Evolutionary conservation across 2,113 vertebrate genomes (phyloP), one percentile per base, ranked within the genome.

Genomic region (Sinocyclocheilus grahami): DNA sequence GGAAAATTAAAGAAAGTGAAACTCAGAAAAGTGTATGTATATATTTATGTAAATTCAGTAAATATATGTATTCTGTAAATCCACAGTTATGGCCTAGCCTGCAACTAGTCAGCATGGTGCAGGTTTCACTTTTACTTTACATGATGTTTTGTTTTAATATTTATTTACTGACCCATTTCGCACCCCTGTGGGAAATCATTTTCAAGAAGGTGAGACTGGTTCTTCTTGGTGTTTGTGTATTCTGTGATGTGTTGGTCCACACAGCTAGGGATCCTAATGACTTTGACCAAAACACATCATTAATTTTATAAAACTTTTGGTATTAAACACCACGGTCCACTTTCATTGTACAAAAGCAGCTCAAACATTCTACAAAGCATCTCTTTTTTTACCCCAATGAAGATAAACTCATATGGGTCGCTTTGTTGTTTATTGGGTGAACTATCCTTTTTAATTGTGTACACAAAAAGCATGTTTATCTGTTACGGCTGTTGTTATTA

Each of bases 141-240:
- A 63, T n/a, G 6, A 77, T 30, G 6, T 53, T 51, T 53, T 18
- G n/a, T 5, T 13, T 37, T 72, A 51, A 65, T 48, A 65, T 69
- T 46, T 74, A 51, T 27, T 63, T 24, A n/a, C 27, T 55, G 46
- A 51, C 62, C 30, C n/a, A 18, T 48, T 37, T 86, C 39, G 53
- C 80, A 82, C 55, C 22, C 24, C 67, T n/a, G 20, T 82, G 83
- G 63, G 78, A 67, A 83, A 37, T 48, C 12, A 72, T 74, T 88
- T 82, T 88, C 65, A 81, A 60, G 75, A 8, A 74, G 77, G 86
- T 90, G 87, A 85, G 55, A 62, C 12, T 12, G 2, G 16, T 18
- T 53, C 3, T 16, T 69, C 13, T 20, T 71, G 9, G 10, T 24
- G 22, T 81, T 81, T 81, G 22, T 81, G 62, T 81, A 65, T 81